These are phyloP conservation scores for Chrysolina americana DNA, from an alignment of 2,888 invertebrate genomes.

Conservation along the genomic window DNA sequence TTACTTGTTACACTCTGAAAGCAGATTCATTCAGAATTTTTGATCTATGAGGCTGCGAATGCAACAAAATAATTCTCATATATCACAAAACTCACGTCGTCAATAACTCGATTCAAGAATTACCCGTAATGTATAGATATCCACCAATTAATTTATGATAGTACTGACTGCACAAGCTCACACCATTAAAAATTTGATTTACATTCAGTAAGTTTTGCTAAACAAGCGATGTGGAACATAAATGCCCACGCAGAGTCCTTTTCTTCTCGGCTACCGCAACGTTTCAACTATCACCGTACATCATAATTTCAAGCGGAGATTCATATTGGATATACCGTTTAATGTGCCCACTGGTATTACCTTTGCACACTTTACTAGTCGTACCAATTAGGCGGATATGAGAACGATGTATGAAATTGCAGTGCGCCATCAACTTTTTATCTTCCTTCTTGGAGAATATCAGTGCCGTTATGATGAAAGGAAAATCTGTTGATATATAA, in stretches of 20 bases:
- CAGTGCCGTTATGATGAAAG: neutral
- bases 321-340: conserved; percentile 32
- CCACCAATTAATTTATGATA: conserved; percentile 47
- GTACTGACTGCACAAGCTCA: conserved; percentile 30
- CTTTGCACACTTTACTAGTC: conserved; percentile 31
- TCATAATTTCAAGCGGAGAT: conserved; percentile 59
- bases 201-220: conserved; percentile 58
- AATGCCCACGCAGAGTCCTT: conserved; percentile 60
- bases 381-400: conserved; percentile 29
- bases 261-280: conserved; percentile 59
- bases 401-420: conserved; percentile 24
- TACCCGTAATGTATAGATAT: conserved; percentile 34
- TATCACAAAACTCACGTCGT: conserved; percentile 27
- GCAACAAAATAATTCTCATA: conserved; percentile 17
- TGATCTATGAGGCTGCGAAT: neutral
- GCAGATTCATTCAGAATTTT: neutral
- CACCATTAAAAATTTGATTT: conserved; percentile 52
- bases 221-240: conserved; percentile 62
- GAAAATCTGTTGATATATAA: neutral
- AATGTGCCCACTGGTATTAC: conserved; percentile 34
- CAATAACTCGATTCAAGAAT: conserved; percentile 34
- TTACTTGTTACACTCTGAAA: no score
- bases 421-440: neutral
- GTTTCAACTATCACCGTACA: conserved; percentile 60
- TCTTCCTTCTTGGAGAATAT: conserved; percentile 11